Evolutionary conservation across 2,888 invertebrate species (phyloP).

Genomic region (Diaphora mendica): DNA sequence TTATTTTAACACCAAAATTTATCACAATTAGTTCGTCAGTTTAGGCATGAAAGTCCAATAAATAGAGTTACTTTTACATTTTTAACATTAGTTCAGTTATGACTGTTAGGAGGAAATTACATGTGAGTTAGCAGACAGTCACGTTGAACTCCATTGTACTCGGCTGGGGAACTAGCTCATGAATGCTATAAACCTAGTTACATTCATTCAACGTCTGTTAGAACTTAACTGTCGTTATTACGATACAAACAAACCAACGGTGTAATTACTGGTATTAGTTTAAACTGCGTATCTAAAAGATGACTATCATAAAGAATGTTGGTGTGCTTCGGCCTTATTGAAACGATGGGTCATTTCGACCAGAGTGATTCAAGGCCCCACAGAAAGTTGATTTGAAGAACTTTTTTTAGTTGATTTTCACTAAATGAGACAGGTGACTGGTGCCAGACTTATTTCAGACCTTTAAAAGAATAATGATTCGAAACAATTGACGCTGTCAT

Average conservation of each 20-base stretch:
- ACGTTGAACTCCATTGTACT: background rate
- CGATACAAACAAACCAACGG: background rate
- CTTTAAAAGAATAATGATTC: no score
- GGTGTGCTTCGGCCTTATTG: no score
- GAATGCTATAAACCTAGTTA: conserved; percentile 48
- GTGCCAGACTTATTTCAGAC: no score
- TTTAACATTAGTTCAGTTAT: background rate
- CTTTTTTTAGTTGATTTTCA: no score
- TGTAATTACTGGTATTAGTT: conserved; percentile 2
- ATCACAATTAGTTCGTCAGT: background rate
- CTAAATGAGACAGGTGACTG: no score
- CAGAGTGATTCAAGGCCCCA: no score
- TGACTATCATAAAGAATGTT: background rate
- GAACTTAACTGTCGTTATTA: conserved; percentile 6
- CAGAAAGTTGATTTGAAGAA: no score
- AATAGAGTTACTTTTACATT: background rate
- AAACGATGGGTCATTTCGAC: no score
- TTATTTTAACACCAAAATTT: no score
- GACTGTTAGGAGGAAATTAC: background rate
- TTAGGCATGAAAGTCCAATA: background rate
- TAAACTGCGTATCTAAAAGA: background rate
- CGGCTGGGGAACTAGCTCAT: conserved; percentile 30
- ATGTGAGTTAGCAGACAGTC: background rate
- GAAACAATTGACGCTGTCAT: no score
- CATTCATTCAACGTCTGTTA: conserved; percentile 16